Evolutionary conservation across 1,140 invertebrate genomes (phyloP), one percentile per base, ranked within the genome.

Genomic region (Nylanderia fulva): DNA sequence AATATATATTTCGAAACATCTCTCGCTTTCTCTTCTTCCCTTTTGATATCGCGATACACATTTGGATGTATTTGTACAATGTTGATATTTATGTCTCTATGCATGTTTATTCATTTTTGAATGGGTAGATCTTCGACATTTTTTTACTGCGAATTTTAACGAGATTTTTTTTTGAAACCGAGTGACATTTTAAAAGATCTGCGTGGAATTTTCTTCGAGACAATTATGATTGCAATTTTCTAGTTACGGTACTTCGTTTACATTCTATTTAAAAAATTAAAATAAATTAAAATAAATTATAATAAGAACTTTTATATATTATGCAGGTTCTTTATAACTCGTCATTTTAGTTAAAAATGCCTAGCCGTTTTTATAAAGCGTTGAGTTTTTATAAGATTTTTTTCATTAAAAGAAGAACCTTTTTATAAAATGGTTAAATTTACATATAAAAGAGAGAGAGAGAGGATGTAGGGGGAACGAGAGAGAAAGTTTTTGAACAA

Each of bases 41-140:
- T 63, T 48, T 48, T 29, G 24, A 76, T 63, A 63, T 76, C 1
- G 56, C 74, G 42, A 75, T 61, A 36, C 42, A 60, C 42, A 60
- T 39, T 76, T 76, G 42, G 36, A 76, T 76, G 24, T 21, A 13
- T 76, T 76, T 76, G 27, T 39, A 18, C 15, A 48, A 33, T 63
- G 11, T 58, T 29, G 58, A n/a, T 76, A 63, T 63, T 63, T 45
- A 63, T 63, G 27, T 58, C 13, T 75, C 27, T 42, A 42, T 60
- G 54, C 4, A 15, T 48, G 45, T 48, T 76, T 33, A 54, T 56
- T 63, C 11, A 7, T 63, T 76, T 63, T 63, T 29, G 1, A 21
- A 42, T 60, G n/a, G 24, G 45, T 60, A 74, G 15, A 45, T 9
- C 0, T 27, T 63, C 6, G 8, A 63, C 13, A 63, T 24, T 15